Conservation (phyloP, 2,113 vertebrate species). For the Mus pahari region DNA sequence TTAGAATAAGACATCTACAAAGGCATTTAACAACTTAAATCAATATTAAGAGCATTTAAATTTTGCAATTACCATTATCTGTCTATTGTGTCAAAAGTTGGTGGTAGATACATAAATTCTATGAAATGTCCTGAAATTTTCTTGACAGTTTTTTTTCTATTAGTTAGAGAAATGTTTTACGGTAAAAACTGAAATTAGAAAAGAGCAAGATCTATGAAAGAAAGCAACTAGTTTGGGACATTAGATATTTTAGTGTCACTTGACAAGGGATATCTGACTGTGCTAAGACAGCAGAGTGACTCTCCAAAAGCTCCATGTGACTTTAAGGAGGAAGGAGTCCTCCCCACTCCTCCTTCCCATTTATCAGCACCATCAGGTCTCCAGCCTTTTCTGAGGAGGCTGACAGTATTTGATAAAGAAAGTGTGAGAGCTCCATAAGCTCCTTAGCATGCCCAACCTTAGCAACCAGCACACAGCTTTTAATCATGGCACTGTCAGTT, state of each 20-base stretch:
- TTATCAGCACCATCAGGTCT: not conserved
- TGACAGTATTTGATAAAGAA: accelerated
- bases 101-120: slow-evolving; percentile 54
- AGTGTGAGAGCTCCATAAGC: not conserved
- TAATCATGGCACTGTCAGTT: accelerated
- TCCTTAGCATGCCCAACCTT: accelerated
- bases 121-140: slow-evolving; percentile 42
- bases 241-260: not conserved
- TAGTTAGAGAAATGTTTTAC: not conserved
- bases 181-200: not conserved
- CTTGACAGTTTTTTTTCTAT: not conserved
- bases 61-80: slow-evolving; percentile 64
- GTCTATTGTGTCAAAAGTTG: slow-evolving; percentile 32
- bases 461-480: not conserved
- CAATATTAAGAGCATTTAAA: slow-evolving; percentile 67
- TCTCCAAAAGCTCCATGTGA: not conserved
- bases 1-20: slow-evolving; percentile 57
- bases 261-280: not conserved
- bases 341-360: accelerated
- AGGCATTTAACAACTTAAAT: slow-evolving; percentile 63
- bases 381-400: too few relatives aligned
- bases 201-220: not conserved
- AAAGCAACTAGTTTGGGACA: not conserved
- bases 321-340: accelerated
- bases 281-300: accelerated